Evolutionary conservation across 2,888 invertebrate genomes (phyloP), one percentile per base, ranked within the genome.

Genomic region (Philopedon plagiatum): DNA sequence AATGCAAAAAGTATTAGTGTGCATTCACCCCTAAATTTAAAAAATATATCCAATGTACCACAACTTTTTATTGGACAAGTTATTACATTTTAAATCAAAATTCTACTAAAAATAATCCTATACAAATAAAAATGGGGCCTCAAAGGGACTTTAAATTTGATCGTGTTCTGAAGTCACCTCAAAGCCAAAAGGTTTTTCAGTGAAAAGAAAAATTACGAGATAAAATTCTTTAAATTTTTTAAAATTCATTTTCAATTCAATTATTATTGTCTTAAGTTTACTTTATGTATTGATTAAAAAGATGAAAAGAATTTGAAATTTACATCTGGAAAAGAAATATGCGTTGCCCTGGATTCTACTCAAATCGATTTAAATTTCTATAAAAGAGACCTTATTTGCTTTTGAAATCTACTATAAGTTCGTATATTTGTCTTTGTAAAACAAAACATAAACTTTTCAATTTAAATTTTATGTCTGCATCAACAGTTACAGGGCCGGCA

Each of bases 351-450:
- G 73, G 73, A 78, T 78, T 78, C 77, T 76, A 73, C 61, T 73
- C 29, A 74, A 77, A 77, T 75, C 75, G 78, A 77, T 77, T 77
- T 75, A 72, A 68, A 71, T 75, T 75, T 73, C 74, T 76, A 74
- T 76, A 78, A 79, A 78, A 75, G 71, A 74, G 73, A 70, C 64
- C 74, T 75, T 74, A 77, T 78, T 77, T 76, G 77, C 77, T 77
- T 76, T 71, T 63, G 58, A 76, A 76, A 76, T 78, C 75, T 75
- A 76, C 75, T 75, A 69, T 66, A 75, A 75, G 71, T 75, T 75
- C 70, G 58, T 39, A 19, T 29, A 46, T 51, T 65, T n/a, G 21
- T 11, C 23, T 46, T 23, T 11, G 46, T n/a, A 23, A 46, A 46
- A 23, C 23, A n/a, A 46, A 23, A 9, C 19, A 46, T 46, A 11